Percentiles rank a stretch among this genome's conserved stretches.
These are phyloP conservation scores for Rana temporaria DNA, from an alignment of 2,113 vertebrate species.

Conservation along the genomic window DNA sequence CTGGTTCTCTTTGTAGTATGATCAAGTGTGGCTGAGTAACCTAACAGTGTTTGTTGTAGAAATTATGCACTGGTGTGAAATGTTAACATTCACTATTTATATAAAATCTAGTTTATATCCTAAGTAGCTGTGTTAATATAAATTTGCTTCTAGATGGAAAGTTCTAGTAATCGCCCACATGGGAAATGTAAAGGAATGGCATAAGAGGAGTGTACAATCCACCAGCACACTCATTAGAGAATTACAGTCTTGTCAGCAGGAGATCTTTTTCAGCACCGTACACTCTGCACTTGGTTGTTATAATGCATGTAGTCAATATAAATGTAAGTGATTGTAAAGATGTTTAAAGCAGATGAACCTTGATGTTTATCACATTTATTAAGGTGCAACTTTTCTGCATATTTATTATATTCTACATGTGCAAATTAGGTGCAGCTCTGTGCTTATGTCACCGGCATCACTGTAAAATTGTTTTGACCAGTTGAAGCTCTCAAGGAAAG, in stretches of 20 bases:
- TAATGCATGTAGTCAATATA: no score
- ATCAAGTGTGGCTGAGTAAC: constrained; percentile 5
- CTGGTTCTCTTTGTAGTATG: constrained; percentile 35
- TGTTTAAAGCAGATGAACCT: no score
- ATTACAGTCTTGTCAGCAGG: not conserved
- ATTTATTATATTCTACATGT: no score
- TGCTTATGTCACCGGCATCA: no score
- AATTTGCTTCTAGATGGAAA: not conserved
- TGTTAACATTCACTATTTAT: not conserved
- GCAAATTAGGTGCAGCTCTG: no score
- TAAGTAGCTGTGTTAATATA: constrained; percentile 13
- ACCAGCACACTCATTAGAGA: not conserved
- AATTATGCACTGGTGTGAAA: not conserved
- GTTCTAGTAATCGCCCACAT: not conserved
- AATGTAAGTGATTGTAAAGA: no score
- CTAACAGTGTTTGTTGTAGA: not conserved
- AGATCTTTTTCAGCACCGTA: not conserved
- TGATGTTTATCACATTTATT: no score
- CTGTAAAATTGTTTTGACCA: no score
- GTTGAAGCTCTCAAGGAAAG: no score
- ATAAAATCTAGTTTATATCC: not conserved
- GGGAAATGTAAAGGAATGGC: constrained; percentile 2
- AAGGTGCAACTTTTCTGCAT: no score
- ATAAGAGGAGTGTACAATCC: not conserved
- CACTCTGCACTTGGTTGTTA: no score